Percentiles rank a stretch among this genome's conserved stretches.
Evolutionary conservation across 2,113 vertebrate genomes (phyloP).

Genomic region (Chlamydotis undulata): DNA sequence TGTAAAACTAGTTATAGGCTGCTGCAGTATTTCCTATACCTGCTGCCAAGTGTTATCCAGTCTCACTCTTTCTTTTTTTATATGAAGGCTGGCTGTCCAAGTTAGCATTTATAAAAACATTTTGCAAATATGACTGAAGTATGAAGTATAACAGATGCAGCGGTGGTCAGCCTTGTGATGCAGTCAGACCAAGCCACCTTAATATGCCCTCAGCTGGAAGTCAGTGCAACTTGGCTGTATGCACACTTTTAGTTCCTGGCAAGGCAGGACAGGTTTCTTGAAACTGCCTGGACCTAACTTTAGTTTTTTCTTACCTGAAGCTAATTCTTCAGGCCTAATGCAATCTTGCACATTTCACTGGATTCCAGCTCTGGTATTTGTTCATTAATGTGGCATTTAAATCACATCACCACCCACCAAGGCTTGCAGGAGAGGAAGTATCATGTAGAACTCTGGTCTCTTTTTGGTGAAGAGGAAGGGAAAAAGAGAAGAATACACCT

Average conservation of each 20-base stretch:
- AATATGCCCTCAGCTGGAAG: background rate
- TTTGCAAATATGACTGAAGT: background rate
- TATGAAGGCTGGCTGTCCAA: background rate
- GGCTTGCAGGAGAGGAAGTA: background rate
- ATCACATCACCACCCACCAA: background rate
- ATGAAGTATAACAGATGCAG: background rate
- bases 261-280: background rate
- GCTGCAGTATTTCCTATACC: conserved; percentile 38
- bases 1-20: conserved; percentile 37
- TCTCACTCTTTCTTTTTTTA: background rate
- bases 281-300: background rate
- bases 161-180: background rate
- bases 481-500: background rate
- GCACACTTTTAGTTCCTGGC: background rate
- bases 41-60: conserved; percentile 35
- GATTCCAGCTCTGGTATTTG: background rate
- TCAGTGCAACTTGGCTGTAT: background rate
- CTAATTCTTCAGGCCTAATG: background rate
- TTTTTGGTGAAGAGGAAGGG: background rate
- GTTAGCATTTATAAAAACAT: conserved; percentile 14
- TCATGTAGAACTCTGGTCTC: background rate
- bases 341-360: background rate
- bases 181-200: background rate
- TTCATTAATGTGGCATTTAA: background rate
- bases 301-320: background rate